Percentiles rank a stretch among this genome's conserved stretches.
Conservation (phyloP, 2,797 vertebrate genomes). For the Pelodytes ibericus region DNA sequence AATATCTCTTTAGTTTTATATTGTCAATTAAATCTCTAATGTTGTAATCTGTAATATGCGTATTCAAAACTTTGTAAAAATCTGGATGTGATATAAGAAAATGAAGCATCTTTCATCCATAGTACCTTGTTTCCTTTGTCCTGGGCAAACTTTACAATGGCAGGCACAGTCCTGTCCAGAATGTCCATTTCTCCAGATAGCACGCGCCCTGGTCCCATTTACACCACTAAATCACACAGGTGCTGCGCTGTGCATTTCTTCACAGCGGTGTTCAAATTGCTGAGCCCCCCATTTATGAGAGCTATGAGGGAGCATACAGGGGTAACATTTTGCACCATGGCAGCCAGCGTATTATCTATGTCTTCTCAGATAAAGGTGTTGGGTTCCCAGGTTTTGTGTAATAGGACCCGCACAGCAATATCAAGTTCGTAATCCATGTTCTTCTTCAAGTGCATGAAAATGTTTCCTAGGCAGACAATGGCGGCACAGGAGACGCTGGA, state of each 20-base stretch:
- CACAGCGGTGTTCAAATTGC: conserved; percentile 85
- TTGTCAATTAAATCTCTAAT: conserved; percentile 82
- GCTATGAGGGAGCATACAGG: conserved; percentile 83
- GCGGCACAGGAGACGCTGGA: conserved; percentile 91
- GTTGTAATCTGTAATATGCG: conserved; percentile 82
- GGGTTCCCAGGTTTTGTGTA: conserved; percentile 89
- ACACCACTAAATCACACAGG: conserved; percentile 78
- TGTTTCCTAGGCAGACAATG: conserved; percentile 85
- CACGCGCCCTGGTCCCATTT: conserved; percentile 79
- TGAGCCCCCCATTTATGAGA: conserved; percentile 88
- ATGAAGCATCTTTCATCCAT: conserved; percentile 89
- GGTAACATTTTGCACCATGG: conserved; percentile 91
- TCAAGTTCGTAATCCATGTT: conserved; percentile 95
- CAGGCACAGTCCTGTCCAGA: conserved; percentile 82
- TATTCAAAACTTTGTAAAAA: conserved; percentile 89
- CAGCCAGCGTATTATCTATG: conserved; percentile 85
- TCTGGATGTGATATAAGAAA: conserved; percentile 83
- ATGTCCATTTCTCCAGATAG: conserved; percentile 79
- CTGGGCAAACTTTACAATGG: conserved; percentile 82
- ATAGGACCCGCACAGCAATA: conserved; percentile 81
- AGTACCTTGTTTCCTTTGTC: conserved; percentile 92
- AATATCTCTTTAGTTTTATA: no score
- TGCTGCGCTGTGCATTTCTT: conserved; percentile 88
- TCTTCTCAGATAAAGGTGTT: conserved; percentile 94
- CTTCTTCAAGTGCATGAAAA: conserved; percentile 86